Conservation (phyloP, 2,888 invertebrate species). For the Neoascia interrupta region DNA sequence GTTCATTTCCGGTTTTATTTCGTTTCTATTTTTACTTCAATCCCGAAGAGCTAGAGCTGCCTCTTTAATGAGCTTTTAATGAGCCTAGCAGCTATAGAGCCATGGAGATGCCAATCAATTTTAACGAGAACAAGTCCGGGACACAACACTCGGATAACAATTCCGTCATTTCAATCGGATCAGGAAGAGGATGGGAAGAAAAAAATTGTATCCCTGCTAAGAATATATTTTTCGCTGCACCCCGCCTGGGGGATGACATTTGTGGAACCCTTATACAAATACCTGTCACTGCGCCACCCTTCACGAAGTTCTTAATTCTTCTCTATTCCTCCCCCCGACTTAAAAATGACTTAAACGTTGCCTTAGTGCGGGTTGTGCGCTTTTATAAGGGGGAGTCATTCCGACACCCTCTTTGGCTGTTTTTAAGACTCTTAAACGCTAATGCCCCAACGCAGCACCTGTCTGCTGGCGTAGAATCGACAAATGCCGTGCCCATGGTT, state of each 20-base stretch:
- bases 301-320: conserved; percentile 15
- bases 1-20: conserved; percentile 42
- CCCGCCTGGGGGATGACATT: conserved; percentile 10
- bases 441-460: conserved; percentile 42
- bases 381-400: conserved; percentile 31
- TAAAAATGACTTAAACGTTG: conserved; percentile 47
- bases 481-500: conserved; percentile 49
- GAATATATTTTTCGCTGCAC: conserved; percentile 8
- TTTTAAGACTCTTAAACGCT: conserved; percentile 46
- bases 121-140: conserved; percentile 11
- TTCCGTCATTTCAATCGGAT: conserved; percentile 27
- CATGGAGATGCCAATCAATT: conserved; percentile 44
- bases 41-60: conserved; percentile 9
- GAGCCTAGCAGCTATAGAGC: conserved; percentile 5
- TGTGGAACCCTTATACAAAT: conserved; percentile 27
- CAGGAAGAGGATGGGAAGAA: no score
- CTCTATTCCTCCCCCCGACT: not conserved
- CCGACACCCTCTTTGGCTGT: not conserved
- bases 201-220: no score
- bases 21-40: not conserved
- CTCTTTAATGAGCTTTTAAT: conserved; percentile 62
- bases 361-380: not conserved
- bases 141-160: conserved; percentile 46
- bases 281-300: conserved; percentile 51
- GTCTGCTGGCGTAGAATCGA: conserved; percentile 10